These are phyloP conservation scores for Epinephelus malabaricus DNA, from an alignment of 2,797 vertebrate genomes.

Conservation along the genomic window DNA sequence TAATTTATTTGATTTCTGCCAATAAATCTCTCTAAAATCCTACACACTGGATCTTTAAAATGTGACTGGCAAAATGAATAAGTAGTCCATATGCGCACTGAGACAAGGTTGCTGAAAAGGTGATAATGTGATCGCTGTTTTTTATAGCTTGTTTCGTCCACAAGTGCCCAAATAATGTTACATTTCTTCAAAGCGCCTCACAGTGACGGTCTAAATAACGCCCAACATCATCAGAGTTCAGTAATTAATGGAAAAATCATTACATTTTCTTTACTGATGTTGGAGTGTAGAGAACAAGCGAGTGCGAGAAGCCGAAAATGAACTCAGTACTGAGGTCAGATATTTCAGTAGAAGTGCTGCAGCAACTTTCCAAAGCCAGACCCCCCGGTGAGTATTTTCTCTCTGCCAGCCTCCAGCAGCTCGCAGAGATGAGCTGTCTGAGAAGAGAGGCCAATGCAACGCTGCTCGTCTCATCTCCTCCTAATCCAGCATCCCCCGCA, in stretches of 20 bases:
- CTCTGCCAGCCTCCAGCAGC: slow-evolving; percentile 75
- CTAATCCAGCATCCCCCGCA: slow-evolving; percentile 61
- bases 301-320: slow-evolving; percentile 25
- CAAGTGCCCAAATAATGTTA: background rate
- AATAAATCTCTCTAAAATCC: no score
- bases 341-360: slow-evolving; percentile 61
- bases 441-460: slow-evolving; percentile 47
- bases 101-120: background rate
- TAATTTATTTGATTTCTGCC: no score
- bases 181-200: background rate
- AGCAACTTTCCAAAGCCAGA: slow-evolving; percentile 67
- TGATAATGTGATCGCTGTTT: background rate
- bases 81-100: background rate
- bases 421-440: slow-evolving; percentile 69
- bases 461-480: slow-evolving; percentile 70
- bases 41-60: no score
- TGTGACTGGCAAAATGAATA: background rate
- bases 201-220: background rate
- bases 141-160: background rate
- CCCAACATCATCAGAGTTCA: background rate
- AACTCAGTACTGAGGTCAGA: slow-evolving; percentile 61
- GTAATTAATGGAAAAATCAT: background rate
- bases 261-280: slow-evolving; percentile 17
- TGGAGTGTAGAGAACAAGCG: background rate
- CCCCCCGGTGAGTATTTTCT: slow-evolving; percentile 65